These are phyloP conservation scores for Helicolenus hilgendorfi DNA, from an alignment of 2,797 vertebrate genomes.

Conservation along the genomic window DNA sequence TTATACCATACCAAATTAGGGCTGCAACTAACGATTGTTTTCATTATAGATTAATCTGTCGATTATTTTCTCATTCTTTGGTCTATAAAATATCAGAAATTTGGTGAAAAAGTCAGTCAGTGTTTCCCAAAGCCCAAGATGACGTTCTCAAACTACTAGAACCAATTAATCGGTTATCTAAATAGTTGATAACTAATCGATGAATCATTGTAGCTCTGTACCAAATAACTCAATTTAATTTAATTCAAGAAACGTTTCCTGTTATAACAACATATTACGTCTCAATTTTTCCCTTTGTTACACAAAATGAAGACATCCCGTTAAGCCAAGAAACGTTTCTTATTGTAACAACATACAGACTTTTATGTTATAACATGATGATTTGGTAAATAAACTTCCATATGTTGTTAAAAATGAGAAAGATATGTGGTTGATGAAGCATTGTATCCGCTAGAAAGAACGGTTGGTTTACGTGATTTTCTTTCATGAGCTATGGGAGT, in stretches of 20 bases:
- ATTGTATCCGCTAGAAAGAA: background rate
- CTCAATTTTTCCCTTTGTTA: no score
- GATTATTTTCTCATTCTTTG: no score
- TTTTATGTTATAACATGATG: background rate
- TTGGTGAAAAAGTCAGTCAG: no score
- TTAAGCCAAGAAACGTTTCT: background rate
- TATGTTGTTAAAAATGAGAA: background rate
- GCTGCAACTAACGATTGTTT: background rate
- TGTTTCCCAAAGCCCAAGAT: no score
- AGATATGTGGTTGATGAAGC: background rate
- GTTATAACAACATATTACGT: background rate
- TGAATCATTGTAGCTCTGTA: no score
- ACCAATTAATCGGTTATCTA: no score
- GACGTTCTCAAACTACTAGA: no score
- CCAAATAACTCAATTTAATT: background rate
- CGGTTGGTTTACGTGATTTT: background rate
- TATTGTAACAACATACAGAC: background rate
- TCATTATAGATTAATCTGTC: background rate
- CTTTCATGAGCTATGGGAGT: background rate
- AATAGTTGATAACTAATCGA: no score
- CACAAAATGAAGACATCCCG: no score
- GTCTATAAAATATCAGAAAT: no score
- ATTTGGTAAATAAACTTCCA: background rate
- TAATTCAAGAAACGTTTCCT: background rate
- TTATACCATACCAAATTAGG: background rate